Evolutionary conservation across 2,797 vertebrate species (phyloP).

Genomic region (Rhodeus uyekii): DNA sequence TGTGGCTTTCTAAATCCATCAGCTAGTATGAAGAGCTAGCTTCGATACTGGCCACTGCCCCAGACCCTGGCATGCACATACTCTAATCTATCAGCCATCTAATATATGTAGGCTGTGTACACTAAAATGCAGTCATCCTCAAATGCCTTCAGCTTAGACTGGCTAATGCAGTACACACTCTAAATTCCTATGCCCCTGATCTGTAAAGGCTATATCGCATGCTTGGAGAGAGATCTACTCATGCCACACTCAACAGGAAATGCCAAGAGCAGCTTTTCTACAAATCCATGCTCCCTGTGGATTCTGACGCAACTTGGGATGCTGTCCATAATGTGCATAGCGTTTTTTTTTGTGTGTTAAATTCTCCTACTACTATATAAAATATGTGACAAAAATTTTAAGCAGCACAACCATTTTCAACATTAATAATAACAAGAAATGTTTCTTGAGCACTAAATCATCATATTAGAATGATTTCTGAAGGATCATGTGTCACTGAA

Average conservation of each 20-base stretch:
- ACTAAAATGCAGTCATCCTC: constrained; percentile 36
- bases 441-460: background rate
- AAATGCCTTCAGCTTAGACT: constrained; percentile 28
- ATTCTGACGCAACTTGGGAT: constrained; percentile 6
- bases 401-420: background rate
- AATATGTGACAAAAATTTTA: background rate
- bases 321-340: background rate
- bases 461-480: too few relatives aligned
- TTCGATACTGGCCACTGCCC: background rate
- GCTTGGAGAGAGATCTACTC: constrained; percentile 15
- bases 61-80: constrained; percentile 1
- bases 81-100: constrained; percentile 41
- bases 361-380: background rate
- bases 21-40: constrained; percentile 40
- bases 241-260: constrained; percentile 16
- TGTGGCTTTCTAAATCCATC: constrained; percentile 28
- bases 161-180: constrained; percentile 38
- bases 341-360: background rate
- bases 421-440: background rate
- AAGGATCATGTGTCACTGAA: too few relatives aligned
- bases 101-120: constrained; percentile 31
- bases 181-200: constrained; percentile 12
- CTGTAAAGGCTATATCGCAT: background rate
- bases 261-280: constrained; percentile 28
- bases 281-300: constrained; percentile 13